Percentiles rank a stretch among this genome's conserved stretches.
Evolutionary conservation across 2,888 invertebrate genomes (phyloP).

Genomic region (Cerastis rubricosa): DNA sequence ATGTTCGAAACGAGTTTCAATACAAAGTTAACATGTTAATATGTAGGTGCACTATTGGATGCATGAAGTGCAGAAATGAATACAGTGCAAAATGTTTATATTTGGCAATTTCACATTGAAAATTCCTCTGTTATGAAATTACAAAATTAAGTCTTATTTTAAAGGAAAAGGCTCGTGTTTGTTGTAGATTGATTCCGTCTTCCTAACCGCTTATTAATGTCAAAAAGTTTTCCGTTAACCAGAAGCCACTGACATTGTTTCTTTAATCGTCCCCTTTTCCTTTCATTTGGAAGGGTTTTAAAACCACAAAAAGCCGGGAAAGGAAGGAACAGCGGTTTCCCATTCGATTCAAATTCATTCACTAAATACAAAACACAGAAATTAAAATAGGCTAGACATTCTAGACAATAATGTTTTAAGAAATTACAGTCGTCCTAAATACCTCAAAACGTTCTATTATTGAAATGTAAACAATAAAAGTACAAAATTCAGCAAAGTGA

Average conservation of each 20-base stretch:
- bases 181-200: slow-evolving; percentile 28
- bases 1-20: background rate
- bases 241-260: slow-evolving; percentile 43
- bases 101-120: background rate
- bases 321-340: slow-evolving; percentile 28
- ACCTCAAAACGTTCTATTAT: slow-evolving; percentile 8
- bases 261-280: slow-evolving; percentile 42
- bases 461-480: slow-evolving; percentile 31
- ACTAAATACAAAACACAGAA: slow-evolving; percentile 45
- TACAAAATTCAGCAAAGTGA: slow-evolving; percentile 22
- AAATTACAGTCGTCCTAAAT: background rate
- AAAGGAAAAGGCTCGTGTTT: background rate
- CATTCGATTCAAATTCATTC: slow-evolving; percentile 40
- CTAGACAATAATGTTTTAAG: slow-evolving; percentile 17
- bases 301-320: slow-evolving; percentile 48
- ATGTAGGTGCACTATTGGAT: background rate
- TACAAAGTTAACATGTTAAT: slow-evolving; percentile 2
- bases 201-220: slow-evolving; percentile 42
- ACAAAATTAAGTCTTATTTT: background rate
- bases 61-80: too few relatives aligned
- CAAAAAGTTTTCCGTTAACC: slow-evolving; percentile 54
- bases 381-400: slow-evolving; percentile 13
- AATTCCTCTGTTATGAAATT: background rate
- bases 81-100: background rate
- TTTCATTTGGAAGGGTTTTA: slow-evolving; percentile 33